These are phyloP conservation scores for Artibeus jamaicensis DNA, from an alignment of 2,797 vertebrate species.

Conservation along the genomic window DNA sequence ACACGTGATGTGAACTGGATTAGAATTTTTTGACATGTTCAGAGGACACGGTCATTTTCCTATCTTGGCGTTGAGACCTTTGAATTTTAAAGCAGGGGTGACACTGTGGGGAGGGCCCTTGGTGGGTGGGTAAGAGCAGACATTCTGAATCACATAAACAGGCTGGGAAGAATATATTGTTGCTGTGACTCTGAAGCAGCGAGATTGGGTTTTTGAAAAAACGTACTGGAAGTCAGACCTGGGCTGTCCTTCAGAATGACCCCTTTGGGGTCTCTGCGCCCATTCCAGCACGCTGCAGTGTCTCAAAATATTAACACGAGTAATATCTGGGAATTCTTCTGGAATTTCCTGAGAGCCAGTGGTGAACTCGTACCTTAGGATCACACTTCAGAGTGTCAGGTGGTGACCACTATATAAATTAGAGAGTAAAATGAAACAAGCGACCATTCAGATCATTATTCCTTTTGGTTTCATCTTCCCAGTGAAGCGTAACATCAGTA, in stretches of 20 bases:
- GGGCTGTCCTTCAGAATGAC: neutral
- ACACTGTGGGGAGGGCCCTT: neutral
- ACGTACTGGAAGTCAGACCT: neutral
- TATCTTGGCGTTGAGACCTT: neutral
- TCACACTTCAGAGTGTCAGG: neutral
- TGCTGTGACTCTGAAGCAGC: neutral
- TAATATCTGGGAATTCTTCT: neutral
- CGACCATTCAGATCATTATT: neutral
- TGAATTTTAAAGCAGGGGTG: neutral
- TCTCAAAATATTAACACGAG: neutral
- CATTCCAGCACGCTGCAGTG: neutral
- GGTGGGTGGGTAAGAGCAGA: neutral
- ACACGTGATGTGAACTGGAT: neutral
- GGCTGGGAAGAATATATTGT: neutral
- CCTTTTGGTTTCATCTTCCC: neutral
- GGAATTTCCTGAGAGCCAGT: neutral
- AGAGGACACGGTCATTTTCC: neutral
- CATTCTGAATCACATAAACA: neutral
- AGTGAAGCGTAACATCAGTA: neutral
- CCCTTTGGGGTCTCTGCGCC: neutral
- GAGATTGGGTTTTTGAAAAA: neutral
- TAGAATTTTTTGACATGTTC: neutral
- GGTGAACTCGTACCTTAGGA: neutral
- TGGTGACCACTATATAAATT: neutral
- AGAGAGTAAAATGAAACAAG: neutral